Base-by-base conservation (phyloP, 2,888 invertebrate genomes). In the Andrena bucephala region DNA sequence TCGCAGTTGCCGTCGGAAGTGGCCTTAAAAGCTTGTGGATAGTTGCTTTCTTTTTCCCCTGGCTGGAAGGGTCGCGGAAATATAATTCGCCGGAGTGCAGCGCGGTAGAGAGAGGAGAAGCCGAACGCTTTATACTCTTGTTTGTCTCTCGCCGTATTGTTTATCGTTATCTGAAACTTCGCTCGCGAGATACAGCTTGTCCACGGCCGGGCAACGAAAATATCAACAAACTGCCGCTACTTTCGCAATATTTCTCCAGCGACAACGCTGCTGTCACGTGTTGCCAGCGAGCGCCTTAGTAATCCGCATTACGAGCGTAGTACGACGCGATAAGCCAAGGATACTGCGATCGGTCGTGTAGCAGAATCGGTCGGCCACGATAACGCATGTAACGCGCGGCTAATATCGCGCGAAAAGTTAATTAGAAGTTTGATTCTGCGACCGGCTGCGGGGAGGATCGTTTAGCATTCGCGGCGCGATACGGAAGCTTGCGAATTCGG, bases 1-100 rank as follows among this genome's bases (percentile, higher is more conserved):
- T 71, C 48, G 62, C 78, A 71, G 74, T 76, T 59, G 66, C 75
- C 50, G 57, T 50, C 68, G 68, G 69, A 83, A 80, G 67, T 76
- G 80, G 70, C 71, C 73, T 73, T 82, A 82, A 80, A 74, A 67
- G 62, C 80, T 62, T 42, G 60, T 6, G 60, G 76, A 72, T 69
- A 71, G 52, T 69, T 63, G 42, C 50, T 60, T 31, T 42, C 52
- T 65, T 27, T 6, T 31, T 29, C 10, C 7, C 24, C 13, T n/a
- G 10, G 20, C 16, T 31, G 42, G 20, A 20, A 60, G 10, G 54
- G 57, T 33, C 57, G 24, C 57, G 57, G 57, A 10, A 57, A 57
- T 24, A 57, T 24, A 27, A 57, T 10, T 10, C 13, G 31, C n/a
- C n/a, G 5, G 42, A 42, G 42, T 42, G 42, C 42, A 42, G 4